Base-by-base conservation (phyloP, 2,797 vertebrate species). In the Denticeps clupeoides region DNA sequence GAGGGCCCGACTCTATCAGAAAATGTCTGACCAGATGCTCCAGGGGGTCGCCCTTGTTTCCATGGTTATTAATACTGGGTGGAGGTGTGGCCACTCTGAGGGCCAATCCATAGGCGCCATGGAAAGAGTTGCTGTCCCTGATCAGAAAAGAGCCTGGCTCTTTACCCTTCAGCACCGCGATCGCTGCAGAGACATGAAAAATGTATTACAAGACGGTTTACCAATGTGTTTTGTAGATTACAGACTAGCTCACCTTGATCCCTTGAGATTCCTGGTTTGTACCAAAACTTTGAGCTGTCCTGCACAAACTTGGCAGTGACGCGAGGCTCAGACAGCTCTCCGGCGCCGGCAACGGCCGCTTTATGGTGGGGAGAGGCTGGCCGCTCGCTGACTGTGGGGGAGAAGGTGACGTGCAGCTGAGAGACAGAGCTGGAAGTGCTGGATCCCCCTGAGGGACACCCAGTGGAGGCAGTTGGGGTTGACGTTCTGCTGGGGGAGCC, bases 21-120 rank as follows among this genome's bases (percentile, higher is more conserved):
- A 94, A 94, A 68, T 94, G 91, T 48, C 91, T 85, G 41, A 94
- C 90, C 51, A 93, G 81, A 72, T 93, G 89, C 63, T 91, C 90
- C 59, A 71, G 69, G 10, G 86, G 81, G 55, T 89, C 87, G 76
- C 77, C 78, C 68, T 64, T 78, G 26, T 63, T 64, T 29, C 74
- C 54, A 47, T 75, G 72, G 23, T 70, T 66, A 49, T 28, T 58
- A 53, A 62, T 47, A 5, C 76, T 77, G 28, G 80, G 71, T 48
- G 83, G 85, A 23, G 77, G 77, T 1, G 70, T 78, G 12, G 73
- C 74, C 50, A 87, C 84, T 51, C 84, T 87, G 38, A 87, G 75
- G 29, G 85, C 85, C 61, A 87, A 68, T 8, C 85, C 85, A 13
- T 86, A 87, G 10, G 84, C 83, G 26, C 84, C 85, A 42, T 84